phyloP scores from a whole-genome alignment of 1,140 invertebrate species.

The Capitella teleta region DNA sequence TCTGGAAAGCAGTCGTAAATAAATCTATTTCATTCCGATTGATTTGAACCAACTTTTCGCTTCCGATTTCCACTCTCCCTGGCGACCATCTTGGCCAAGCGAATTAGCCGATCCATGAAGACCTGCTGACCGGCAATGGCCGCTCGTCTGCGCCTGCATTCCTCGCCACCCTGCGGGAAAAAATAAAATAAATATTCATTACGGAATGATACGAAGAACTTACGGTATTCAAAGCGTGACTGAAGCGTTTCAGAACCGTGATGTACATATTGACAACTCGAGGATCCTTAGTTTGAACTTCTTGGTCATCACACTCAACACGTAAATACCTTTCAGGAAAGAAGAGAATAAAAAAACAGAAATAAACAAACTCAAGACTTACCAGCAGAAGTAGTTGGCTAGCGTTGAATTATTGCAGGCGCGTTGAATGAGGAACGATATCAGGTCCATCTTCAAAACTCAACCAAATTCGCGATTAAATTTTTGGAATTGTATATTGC shows the following conservation, averaged over 20 bases:
- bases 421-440: conserved; percentile 79
- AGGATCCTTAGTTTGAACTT: conserved; percentile 18
- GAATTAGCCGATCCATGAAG: conserved; percentile 83
- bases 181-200: not conserved
- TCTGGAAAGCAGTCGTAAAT: conserved; percentile 31
- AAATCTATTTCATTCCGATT: not conserved
- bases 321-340: conserved; percentile 58
- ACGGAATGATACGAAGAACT: not conserved
- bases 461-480: no score
- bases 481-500: no score
- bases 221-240: conserved; percentile 31
- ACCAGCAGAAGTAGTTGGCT: conserved; percentile 96
- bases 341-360: no score
- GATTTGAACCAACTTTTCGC: conserved; percentile 55
- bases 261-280: conserved; percentile 68
- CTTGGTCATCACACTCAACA: conserved; percentile 74
- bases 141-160: conserved; percentile 57
- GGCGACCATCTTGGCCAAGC: conserved; percentile 79
- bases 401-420: conserved; percentile 78
- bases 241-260: conserved; percentile 77
- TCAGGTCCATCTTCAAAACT: conserved; percentile 56
- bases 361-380: conserved; percentile 21
- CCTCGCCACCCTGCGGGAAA: conserved; percentile 47
- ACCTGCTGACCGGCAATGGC: conserved; percentile 70
- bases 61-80: conserved; percentile 81